These are phyloP conservation scores for Psittacula echo DNA, from an alignment of 2,797 vertebrate species.

Conservation along the genomic window DNA sequence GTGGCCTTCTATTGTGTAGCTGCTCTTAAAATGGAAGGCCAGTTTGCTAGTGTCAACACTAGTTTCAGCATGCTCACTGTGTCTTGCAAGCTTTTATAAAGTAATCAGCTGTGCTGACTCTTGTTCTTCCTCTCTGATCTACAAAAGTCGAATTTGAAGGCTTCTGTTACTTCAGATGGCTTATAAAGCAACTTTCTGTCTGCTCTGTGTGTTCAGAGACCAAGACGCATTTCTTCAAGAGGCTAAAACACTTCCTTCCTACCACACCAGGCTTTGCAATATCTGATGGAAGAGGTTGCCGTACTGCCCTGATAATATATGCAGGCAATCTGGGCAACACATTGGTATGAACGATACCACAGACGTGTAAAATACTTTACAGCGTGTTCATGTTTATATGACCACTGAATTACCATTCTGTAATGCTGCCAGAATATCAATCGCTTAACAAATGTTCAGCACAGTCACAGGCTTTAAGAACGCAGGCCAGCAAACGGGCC, in stretches of 20 bases:
- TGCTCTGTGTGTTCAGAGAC: not conserved
- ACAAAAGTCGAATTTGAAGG: not conserved
- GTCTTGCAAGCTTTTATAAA: not conserved
- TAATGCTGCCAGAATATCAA: not conserved
- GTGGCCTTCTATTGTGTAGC: not conserved
- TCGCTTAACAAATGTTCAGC: not conserved
- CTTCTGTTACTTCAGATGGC: not conserved
- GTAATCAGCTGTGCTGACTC: not conserved
- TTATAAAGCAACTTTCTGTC: not conserved
- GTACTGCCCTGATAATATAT: not conserved
- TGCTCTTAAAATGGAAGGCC: not conserved
- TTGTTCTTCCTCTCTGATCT: not conserved
- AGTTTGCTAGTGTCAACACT: not conserved
- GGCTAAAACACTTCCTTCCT: not conserved
- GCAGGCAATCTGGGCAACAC: not conserved
- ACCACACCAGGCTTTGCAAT: not conserved
- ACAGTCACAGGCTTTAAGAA: not conserved
- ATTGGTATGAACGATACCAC: not conserved
- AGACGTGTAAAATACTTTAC: not conserved
- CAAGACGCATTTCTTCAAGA: not conserved
- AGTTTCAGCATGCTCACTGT: not conserved
- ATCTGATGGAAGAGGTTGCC: not conserved
- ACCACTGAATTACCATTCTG: not conserved
- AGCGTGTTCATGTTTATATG: not conserved
- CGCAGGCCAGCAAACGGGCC: not conserved